Percentiles rank a stretch among this genome's conserved stretches.
These are phyloP conservation scores for Pollenia griseotomentosa DNA, from an alignment of 2,888 invertebrate species.

Conservation along the genomic window DNA sequence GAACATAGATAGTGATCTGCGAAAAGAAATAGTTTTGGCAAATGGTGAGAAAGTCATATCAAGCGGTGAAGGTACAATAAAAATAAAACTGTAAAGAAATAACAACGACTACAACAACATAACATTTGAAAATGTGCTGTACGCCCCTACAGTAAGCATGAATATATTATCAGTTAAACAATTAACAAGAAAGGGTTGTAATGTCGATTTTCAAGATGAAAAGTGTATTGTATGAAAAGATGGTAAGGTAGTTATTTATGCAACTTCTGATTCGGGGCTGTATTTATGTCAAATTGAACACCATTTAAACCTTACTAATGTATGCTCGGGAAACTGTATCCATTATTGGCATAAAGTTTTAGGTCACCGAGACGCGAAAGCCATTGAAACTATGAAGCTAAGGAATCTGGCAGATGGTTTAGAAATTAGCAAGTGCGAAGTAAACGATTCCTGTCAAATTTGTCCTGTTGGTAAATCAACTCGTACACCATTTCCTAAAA, in stretches of 20 bases:
- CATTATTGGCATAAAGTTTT: constrained; percentile 11
- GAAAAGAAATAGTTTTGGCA: too few species aligned
- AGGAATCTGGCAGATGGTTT: background rate
- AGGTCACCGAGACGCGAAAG: background rate
- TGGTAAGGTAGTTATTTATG: too few species aligned
- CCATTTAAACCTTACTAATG: background rate
- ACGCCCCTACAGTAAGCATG: constrained; percentile 1
- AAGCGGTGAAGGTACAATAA: too few species aligned
- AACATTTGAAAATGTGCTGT: background rate
- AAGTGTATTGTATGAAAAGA: too few species aligned
- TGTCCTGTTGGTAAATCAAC: constrained; percentile 24
- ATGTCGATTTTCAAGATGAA: background rate
- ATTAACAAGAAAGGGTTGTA: constrained; percentile 3
- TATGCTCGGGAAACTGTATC: background rate
- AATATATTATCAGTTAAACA: constrained; percentile 22
- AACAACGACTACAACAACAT: too few species aligned
- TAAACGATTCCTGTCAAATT: constrained; percentile 17
- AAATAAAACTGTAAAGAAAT: too few species aligned
- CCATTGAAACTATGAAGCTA: background rate
- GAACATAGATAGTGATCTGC: too few species aligned
- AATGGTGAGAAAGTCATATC: too few species aligned
- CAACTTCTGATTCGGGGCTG: background rate
- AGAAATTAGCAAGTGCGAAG: too few species aligned
- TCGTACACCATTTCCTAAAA: constrained; percentile 7
- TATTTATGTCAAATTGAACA: constrained; percentile 5